phyloP scores from a whole-genome alignment of 2,113 vertebrate species.

The Ictalurus punctatus region DNA sequence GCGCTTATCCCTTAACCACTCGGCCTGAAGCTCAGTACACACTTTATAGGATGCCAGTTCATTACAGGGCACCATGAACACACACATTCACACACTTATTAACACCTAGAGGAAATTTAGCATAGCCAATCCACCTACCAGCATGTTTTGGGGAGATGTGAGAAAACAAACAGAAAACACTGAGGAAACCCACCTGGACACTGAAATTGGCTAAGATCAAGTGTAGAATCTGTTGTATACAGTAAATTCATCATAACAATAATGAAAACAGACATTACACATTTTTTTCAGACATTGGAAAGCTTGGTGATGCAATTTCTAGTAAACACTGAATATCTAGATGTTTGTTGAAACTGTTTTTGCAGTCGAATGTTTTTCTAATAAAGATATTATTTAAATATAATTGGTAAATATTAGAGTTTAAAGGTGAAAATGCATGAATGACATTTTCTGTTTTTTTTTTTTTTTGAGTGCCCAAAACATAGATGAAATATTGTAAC shows the following conservation, averaged over 20 bases:
- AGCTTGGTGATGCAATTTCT: background rate
- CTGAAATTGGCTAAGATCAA: background rate
- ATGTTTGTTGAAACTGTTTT: background rate
- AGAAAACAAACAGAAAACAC: background rate
- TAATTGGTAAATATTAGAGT: background rate
- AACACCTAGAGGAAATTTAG: background rate
- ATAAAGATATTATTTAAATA: background rate
- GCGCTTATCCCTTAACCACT: background rate
- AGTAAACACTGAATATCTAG: background rate
- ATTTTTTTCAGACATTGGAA: background rate
- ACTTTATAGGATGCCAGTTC: background rate
- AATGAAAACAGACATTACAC: background rate
- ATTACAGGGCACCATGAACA: background rate
- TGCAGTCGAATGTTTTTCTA: background rate
- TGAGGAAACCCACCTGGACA: background rate
- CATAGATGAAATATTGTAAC: background rate
- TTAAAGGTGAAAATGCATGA: background rate
- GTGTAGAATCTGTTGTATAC: background rate
- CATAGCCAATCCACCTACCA: background rate
- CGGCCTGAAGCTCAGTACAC: background rate
- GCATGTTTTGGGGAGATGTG: background rate
- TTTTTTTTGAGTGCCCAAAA: background rate
- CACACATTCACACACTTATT: background rate
- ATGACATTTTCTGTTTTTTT: background rate
- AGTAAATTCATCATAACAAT: background rate